Evolutionary conservation across 2,888 invertebrate genomes (phyloP).

Genomic region (Nephrotoma flavescens): DNA sequence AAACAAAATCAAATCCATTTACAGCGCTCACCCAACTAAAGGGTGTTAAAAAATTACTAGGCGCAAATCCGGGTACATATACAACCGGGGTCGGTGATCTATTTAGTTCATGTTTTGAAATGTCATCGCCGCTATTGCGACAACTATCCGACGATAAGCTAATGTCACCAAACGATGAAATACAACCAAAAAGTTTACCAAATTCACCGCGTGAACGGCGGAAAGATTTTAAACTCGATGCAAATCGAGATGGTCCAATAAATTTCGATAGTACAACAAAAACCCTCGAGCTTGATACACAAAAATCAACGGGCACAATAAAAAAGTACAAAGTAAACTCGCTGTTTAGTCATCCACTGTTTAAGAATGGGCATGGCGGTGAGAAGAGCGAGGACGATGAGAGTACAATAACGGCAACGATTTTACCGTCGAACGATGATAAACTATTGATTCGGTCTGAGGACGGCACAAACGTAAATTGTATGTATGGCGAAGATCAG

Average conservation of each 20-base stretch:
- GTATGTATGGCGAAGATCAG: slow-evolving; percentile 12
- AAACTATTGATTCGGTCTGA: slow-evolving; percentile 1
- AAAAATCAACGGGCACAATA: slow-evolving; percentile 17
- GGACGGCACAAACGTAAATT: slow-evolving; percentile 9
- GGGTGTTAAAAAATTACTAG: slow-evolving; percentile 70
- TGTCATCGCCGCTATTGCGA: slow-evolving; percentile 50
- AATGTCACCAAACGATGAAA: slow-evolving; percentile 16
- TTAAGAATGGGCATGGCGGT: slow-evolving; percentile 20
- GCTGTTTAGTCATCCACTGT: slow-evolving; percentile 43
- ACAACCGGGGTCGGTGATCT: slow-evolving; percentile 37
- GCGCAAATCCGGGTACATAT: slow-evolving; percentile 39
- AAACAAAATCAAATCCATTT: slow-evolving; percentile 51
- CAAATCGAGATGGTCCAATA: neutral
- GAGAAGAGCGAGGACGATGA: slow-evolving; percentile 10
- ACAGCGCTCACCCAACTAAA: slow-evolving; percentile 59
- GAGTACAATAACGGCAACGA: slow-evolving; percentile 9
- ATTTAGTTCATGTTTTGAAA: slow-evolving; percentile 64
- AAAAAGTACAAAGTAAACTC: slow-evolving; percentile 39
- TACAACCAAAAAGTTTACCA: slow-evolving; percentile 34
- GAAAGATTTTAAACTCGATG: slow-evolving; percentile 15
- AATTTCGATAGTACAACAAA: slow-evolving; percentile 6
- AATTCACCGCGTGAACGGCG: slow-evolving; percentile 36
- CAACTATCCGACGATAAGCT: slow-evolving; percentile 25
- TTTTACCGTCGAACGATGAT: neutral
- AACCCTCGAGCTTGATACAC: slow-evolving; percentile 12